These are phyloP conservation scores for Cryptophagus acutangulus DNA, from an alignment of 2,888 invertebrate genomes.

Conservation along the genomic window DNA sequence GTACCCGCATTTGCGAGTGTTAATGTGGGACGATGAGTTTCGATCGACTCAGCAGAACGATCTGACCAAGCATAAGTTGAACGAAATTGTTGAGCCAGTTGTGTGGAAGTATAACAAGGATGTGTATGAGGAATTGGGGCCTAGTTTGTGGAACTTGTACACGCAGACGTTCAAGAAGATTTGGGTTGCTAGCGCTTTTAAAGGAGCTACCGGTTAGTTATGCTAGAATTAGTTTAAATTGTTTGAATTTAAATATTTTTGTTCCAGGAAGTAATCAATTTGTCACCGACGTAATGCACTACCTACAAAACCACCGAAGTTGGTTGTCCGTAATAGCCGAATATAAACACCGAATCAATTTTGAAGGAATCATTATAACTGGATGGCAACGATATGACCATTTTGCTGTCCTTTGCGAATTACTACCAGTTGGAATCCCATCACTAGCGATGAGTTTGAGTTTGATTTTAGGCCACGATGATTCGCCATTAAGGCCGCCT, in stretches of 20 bases:
- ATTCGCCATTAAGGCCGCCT: constrained; percentile 53
- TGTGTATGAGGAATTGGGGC: constrained; percentile 40
- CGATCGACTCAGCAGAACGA: constrained; percentile 52
- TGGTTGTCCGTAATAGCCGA: constrained; percentile 61
- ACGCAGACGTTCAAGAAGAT: constrained; percentile 59
- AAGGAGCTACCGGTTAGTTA: constrained; percentile 61
- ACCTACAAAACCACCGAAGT: constrained; percentile 65
- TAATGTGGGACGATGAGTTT: constrained; percentile 84
- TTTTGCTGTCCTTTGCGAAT: constrained; percentile 64
- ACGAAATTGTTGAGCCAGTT: constrained; percentile 58
- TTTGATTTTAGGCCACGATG: constrained; percentile 44
- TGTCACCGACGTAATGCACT: constrained; percentile 55
- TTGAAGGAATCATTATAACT: constrained; percentile 64
- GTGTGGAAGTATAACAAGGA: constrained; percentile 65
- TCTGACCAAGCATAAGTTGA: constrained; percentile 45
- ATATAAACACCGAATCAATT: constrained; percentile 50
- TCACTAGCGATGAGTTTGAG: constrained; percentile 60
- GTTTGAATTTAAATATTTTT: neutral
- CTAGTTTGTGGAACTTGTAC: constrained; percentile 54
- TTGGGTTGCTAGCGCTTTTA: constrained; percentile 82
- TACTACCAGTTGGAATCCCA: constrained; percentile 62
- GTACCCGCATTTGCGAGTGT: constrained; percentile 53
- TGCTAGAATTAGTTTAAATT: neutral
- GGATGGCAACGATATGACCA: constrained; percentile 68
- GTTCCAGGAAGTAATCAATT: constrained; percentile 43